Base-by-base conservation (phyloP, 2,113 vertebrate genomes). In the Tautogolabrus adspersus region DNA sequence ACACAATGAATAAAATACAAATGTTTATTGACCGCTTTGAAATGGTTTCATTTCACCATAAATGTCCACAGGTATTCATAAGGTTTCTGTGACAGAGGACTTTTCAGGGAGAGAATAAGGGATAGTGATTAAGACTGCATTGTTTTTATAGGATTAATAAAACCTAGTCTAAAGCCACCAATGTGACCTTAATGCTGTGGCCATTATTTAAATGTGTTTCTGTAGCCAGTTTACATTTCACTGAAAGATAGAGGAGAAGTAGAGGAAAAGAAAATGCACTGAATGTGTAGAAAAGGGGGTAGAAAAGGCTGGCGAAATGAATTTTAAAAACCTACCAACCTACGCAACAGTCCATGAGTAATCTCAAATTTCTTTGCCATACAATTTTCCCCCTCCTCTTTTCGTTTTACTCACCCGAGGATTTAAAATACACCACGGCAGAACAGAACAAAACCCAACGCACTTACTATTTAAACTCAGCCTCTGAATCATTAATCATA, bases 401-500 rank as follows among this genome's bases (percentile, higher is more conserved):
- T 61, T 22, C 11, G 54, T 40, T 62, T 69, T 37, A 38, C 51
- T 77, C 61, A 40, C 15, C 0, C 1, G 15, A 9, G 40, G 60
- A 42, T 73, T 68, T 70, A 47, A 87, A 77, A 77, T 12, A 84
- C 51, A 76, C 30, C 30, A 34, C 30, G 2, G 13, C 63, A 52
- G 49, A 66, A 66, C 34, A 66, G 38, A 76, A 68, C 15, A 18
- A 5, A 49, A 21, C 72, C 47, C 51, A 59, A 69, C 85, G 67
- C 69, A 47, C 57, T 51, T 71, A 77, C 74, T 77, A 81, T 87
- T 82, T 60, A 83, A 85, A 85, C 77, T 80, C 59, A 40, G 72
- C 66, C 75, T 66, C 62, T 79, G 51, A 84, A 82, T 87, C 79
- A 82, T 87, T 84, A 79, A 87, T 84, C 81, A 78, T 86, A 51